Percentiles rank a stretch among this genome's conserved stretches.
These are phyloP conservation scores for Calonectris borealis DNA, from an alignment of 2,113 vertebrate genomes.

Conservation along the genomic window DNA sequence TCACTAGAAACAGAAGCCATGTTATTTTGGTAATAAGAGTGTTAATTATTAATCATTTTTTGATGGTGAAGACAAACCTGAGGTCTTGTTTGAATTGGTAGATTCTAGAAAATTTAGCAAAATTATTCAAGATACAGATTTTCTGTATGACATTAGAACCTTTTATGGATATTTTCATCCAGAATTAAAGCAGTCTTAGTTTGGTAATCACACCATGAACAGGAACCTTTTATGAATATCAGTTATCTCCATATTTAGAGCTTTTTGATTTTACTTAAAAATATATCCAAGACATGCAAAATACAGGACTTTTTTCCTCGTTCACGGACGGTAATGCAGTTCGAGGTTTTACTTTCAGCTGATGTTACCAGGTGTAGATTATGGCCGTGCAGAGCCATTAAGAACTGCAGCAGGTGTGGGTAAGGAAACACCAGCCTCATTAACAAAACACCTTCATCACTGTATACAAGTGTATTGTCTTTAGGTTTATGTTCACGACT, in stretches of 20 bases:
- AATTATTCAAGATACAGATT: background rate
- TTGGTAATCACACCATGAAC: rapidly evolving
- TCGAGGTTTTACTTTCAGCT: background rate
- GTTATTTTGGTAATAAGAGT: background rate
- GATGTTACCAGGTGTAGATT: no score
- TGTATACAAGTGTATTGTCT: rapidly evolving
- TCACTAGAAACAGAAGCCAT: background rate
- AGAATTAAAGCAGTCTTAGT: rapidly evolving
- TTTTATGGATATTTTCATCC: background rate
- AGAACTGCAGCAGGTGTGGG: rapidly evolving
- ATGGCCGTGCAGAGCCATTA: background rate
- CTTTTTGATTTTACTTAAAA: background rate
- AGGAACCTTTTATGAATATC: rapidly evolving
- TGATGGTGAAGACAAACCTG: background rate
- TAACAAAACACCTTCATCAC: no score
- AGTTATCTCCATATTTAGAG: rapidly evolving
- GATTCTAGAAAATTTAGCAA: background rate
- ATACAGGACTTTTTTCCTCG: rapidly evolving
- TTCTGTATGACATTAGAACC: no score
- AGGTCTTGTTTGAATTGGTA: background rate
- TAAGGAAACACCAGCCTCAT: no score
- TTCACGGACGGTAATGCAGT: rapidly evolving
- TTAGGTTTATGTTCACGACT: rapidly evolving
- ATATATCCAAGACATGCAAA: rapidly evolving
- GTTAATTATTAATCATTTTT: background rate